Evolutionary conservation across 1,140 invertebrate species (phyloP), one percentile per base, ranked within the genome.

Genomic region (Hyles vespertilio): DNA sequence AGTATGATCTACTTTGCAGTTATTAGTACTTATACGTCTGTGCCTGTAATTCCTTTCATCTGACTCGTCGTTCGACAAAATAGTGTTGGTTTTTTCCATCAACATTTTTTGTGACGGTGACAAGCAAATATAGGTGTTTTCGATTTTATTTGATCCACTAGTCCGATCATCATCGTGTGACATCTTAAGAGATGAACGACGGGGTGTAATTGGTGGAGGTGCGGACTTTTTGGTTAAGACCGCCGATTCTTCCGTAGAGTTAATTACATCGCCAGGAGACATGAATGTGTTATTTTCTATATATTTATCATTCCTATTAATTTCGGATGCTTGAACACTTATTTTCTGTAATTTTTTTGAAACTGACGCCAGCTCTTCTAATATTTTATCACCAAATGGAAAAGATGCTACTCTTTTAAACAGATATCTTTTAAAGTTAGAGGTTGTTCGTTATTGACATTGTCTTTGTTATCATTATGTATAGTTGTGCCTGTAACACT

Each of bases 21-120:
- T 40, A 2, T 40, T 40, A 2, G 4, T 40, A 40, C 36, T 40
- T 40, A 8, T 5, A 40, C 8, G 8, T 40, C 36, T 40, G 8
- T 8, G 36, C 36, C 8, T 40, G 36, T 40, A 40, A 40, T 5
- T 40, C 8, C 4, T 5, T 8, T 40, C 36, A 40, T 40, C 36
- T 40, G 36, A 40, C 8, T 90, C 87, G 58, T 90, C 84, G 45
- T 75, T 82, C 40, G 79, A 88, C 40, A 73, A 69, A 1, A 89
- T 72, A 9, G 89, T 81, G 51, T 89, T 87, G 12, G 84, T 89
- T 67, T 78, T 85, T 61, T 87, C 89, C 61, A 91, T 84, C 33
- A 90, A 72, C 51, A 90, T 86, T 69, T 92, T 92, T 70, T 95
- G 94, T 0, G 92, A 92, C 0, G 94, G 94, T 0, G 94, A 95